phyloP scores from a whole-genome alignment of 2,113 vertebrate genomes.

The Corynorhinus townsendii region DNA sequence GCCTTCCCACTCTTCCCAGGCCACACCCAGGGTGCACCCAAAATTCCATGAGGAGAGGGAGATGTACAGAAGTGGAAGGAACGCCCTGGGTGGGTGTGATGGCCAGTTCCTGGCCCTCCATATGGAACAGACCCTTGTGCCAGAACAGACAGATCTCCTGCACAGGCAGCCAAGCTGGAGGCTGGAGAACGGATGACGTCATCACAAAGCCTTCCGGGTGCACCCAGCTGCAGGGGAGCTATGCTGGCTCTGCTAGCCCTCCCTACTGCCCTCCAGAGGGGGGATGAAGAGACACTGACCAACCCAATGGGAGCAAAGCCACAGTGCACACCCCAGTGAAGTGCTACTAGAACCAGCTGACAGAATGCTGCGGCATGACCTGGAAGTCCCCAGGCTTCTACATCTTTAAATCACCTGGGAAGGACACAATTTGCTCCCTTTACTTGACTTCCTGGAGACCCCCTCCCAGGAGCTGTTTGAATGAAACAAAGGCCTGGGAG shows the following conservation, averaged over 20 bases:
- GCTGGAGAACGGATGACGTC: background rate
- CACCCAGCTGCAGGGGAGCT: background rate
- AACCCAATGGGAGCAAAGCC: background rate
- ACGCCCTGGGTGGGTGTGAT: fast-evolving
- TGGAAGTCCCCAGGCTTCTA: background rate
- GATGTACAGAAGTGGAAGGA: background rate
- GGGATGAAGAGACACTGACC: background rate
- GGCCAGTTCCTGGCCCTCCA: background rate
- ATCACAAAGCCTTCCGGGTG: background rate
- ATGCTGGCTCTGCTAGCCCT: background rate
- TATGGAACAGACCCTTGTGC: background rate
- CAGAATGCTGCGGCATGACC: background rate
- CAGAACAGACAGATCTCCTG: slow-evolving; percentile 10
- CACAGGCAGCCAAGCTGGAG: background rate
- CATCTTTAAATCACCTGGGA: background rate
- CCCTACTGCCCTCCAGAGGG: background rate
- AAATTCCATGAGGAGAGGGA: background rate
- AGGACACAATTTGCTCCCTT: background rate
- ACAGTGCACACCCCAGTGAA: background rate
- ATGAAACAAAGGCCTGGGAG: background rate
- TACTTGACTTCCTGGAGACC: background rate
- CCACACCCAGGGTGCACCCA: background rate
- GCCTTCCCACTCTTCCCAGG: background rate
- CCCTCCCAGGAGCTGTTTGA: background rate
- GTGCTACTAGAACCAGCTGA: background rate